phyloP scores from a whole-genome alignment of 1,140 invertebrate species.

The Thrips palmi region DNA sequence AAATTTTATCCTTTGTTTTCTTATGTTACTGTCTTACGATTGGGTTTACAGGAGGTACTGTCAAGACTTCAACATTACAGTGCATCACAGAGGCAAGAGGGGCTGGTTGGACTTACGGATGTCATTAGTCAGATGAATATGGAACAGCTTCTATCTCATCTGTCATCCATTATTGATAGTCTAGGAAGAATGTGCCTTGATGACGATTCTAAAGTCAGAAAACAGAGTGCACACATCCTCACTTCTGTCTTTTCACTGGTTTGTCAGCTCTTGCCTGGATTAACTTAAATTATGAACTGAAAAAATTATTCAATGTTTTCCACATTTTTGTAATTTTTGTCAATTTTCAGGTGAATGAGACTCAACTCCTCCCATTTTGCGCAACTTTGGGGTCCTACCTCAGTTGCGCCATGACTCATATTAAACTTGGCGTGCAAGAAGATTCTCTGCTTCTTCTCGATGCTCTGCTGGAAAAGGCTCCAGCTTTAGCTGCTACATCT shows the following conservation, averaged over 20 bases:
- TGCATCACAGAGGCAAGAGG: constrained; percentile 43
- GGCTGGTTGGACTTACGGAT: constrained; percentile 49
- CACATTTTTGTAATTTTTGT: constrained; percentile 9
- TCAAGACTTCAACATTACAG: constrained; percentile 61
- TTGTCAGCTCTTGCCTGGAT: constrained; percentile 10
- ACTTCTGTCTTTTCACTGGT: constrained; percentile 38
- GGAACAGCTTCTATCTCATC: constrained; percentile 32
- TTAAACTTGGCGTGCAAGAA: constrained; percentile 55
- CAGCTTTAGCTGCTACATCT: constrained; percentile 36
- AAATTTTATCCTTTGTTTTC: constrained; percentile 6
- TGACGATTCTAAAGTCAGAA: constrained; percentile 46
- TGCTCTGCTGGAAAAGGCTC: constrained; percentile 38
- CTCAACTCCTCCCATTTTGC: constrained; percentile 42
- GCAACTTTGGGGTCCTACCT: constrained; percentile 56
- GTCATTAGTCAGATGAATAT: constrained; percentile 34
- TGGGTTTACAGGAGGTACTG: constrained; percentile 41
- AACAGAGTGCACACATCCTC: constrained; percentile 45
- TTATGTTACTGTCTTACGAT: constrained; percentile 6
- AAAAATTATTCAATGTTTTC: constrained; percentile 1
- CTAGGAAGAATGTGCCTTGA: constrained; percentile 49
- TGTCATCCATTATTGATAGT: constrained; percentile 45
- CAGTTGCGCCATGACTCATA: constrained; percentile 72
- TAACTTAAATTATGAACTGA: not conserved
- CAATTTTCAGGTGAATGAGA: constrained; percentile 20
- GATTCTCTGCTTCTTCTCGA: constrained; percentile 65